phyloP scores from a whole-genome alignment of 2,113 vertebrate genomes.

The Megaptera novaeangliae region DNA sequence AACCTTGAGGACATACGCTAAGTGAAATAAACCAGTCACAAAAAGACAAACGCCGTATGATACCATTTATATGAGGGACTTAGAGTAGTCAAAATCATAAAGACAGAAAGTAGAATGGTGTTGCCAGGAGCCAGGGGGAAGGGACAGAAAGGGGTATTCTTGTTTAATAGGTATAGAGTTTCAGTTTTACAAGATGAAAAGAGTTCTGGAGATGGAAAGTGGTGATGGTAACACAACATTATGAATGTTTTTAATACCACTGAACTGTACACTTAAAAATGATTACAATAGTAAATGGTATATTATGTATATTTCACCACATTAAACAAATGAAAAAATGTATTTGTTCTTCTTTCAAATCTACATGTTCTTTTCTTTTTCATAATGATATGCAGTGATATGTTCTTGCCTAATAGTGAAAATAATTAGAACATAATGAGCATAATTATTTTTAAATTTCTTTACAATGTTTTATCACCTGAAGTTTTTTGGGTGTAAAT shows the following conservation, averaged over 20 bases:
- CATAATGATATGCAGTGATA: background rate
- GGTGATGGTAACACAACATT: background rate
- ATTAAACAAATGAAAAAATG: background rate
- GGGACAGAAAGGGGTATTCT: background rate
- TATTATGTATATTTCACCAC: background rate
- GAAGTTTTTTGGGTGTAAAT: background rate
- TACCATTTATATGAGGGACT: background rate
- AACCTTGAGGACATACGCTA: background rate
- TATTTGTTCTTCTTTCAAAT: conserved; percentile 10
- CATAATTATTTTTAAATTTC: background rate
- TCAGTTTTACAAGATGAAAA: background rate
- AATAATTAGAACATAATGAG: background rate
- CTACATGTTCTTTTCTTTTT: background rate
- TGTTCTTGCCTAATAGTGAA: background rate
- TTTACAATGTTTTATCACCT: background rate
- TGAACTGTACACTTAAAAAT: background rate
- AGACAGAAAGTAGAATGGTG: background rate
- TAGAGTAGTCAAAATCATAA: background rate
- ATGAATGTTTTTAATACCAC: background rate
- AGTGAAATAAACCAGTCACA: background rate
- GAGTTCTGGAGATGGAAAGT: background rate
- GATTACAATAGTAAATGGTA: background rate
- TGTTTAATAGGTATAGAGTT: background rate
- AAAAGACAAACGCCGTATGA: background rate
- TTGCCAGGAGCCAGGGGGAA: background rate